Evolutionary conservation across 2,888 invertebrate species (phyloP), one percentile per base, ranked within the genome.

Genomic region (Lypha dubia): DNA sequence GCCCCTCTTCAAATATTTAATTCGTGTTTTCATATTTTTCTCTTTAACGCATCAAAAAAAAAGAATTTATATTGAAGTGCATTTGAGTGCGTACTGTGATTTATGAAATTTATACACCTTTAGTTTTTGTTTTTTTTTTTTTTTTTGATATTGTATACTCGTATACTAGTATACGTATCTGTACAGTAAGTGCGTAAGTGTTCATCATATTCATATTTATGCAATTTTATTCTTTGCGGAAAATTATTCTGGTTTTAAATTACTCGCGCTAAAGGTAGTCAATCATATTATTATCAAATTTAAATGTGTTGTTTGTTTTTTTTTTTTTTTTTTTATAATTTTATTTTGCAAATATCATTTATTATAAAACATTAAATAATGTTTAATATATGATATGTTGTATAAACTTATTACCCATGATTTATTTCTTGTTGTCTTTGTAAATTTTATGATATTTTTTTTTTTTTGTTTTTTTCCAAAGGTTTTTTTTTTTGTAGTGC

Each of bases 231-330:
- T 53, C n/a, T 75, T 60, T 49, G 35, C 6, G 13, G 20, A 62
- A 77, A 79, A 67, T 79, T 65, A 79, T 75, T 70, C 24, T 70
- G 74, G 60, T 75, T 81, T 75, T 53, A 81, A 81, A 81, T 81
- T 81, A 81, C 81, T 81, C 56, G 70, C 81, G 70, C 81, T 70
- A 76, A 82, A 84, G 84, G 81, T 84, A 84, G 84, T 84, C 84
- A 84, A 84, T 84, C 84, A 84, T 81, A 82, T 84, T 84, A 84
- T 77, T 84, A 84, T 84, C 77, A 84, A 84, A 82, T 81, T 81
- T 79, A 82, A 84, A 84, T 77, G 60, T 41, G 22, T 22, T 35
- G 20, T 20, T 76, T 41, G 22, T 22, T 35, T 32, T 20, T 76
- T 38, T 60, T 22, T 38, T 28, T 17, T 22, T 82, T 73, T 70